A percentile compares a stretch with the other conserved stretches of the same genome.
These are phyloP conservation scores for Synergus gifuensis DNA, from an alignment of 2,888 invertebrate genomes.

Conservation along the genomic window DNA sequence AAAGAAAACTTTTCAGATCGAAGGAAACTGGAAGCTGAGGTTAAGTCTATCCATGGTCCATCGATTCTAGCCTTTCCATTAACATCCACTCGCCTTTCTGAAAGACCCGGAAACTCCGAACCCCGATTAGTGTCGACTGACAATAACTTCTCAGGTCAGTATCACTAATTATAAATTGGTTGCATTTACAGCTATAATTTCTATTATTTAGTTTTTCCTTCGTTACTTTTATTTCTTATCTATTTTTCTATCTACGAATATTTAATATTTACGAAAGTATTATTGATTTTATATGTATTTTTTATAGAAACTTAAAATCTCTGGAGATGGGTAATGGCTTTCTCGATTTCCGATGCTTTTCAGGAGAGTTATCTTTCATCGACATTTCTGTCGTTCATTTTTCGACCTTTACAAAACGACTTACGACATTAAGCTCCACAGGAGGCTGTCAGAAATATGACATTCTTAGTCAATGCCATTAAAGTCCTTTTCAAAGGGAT, in stretches of 20 bases:
- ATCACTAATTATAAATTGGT: too few relatives aligned
- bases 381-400: slow-evolving; percentile 10
- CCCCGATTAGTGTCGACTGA: slow-evolving; percentile 1
- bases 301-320: neutral
- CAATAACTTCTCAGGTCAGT: neutral
- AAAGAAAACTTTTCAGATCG: slow-evolving; percentile 27
- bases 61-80: slow-evolving; percentile 6
- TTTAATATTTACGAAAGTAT: neutral
- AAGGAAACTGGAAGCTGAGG: slow-evolving; percentile 17
- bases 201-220: too few relatives aligned
- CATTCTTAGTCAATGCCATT: neutral
- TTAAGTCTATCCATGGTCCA: slow-evolving; percentile 34
- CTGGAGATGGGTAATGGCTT: slow-evolving; percentile 12
- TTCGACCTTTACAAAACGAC: slow-evolving; percentile 49
- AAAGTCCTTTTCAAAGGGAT: neutral
- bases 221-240: too few relatives aligned
- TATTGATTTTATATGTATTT: neutral
- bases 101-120: neutral
- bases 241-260: too few relatives aligned
- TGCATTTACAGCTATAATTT: too few relatives aligned
- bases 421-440: slow-evolving; percentile 58
- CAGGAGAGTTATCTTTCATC: slow-evolving; percentile 12
- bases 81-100: neutral
- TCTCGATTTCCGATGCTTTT: slow-evolving; percentile 34
- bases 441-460: slow-evolving; percentile 47